phyloP scores from a whole-genome alignment of 2,113 vertebrate genomes.

The Hucho hucho region DNA sequence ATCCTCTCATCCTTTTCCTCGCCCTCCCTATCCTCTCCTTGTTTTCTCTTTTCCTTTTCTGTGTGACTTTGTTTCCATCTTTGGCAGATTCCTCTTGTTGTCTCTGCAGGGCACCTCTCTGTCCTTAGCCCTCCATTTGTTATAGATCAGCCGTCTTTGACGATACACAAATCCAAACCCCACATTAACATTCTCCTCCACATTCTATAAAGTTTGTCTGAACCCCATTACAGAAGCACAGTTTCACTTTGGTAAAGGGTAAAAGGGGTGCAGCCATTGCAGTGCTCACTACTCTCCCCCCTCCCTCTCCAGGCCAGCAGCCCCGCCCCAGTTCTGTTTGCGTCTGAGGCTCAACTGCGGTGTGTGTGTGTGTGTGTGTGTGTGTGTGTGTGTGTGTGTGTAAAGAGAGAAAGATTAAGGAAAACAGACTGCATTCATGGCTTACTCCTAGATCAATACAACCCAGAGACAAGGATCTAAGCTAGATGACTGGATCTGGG shows the following conservation, averaged over 20 bases:
- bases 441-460: not conserved
- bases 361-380: not conserved
- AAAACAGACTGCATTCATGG: too few relatives aligned
- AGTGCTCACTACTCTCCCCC: conserved; percentile 1
- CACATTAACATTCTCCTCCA: conserved; percentile 17
- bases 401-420: not conserved
- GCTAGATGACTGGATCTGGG: not conserved
- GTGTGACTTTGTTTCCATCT: conserved; percentile 6
- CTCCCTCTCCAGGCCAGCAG: conserved; percentile 22
- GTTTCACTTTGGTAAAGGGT: conserved; percentile 6
- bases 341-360: conserved; percentile 5
- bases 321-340: conserved; percentile 26
- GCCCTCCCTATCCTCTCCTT: too few relatives aligned
- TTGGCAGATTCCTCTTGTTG: not conserved
- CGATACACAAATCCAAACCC: not conserved
- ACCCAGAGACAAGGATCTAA: not conserved
- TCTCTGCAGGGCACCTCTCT: not conserved
- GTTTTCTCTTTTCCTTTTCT: not conserved
- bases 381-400: not conserved
- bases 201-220: conserved; percentile 24
- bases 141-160: not conserved
- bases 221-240: not conserved
- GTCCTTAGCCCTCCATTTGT: not conserved
- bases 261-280: conserved; percentile 26
- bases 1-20: too few relatives aligned